Base-by-base conservation (phyloP, 1,140 invertebrate species). In the Triops longicaudatus region DNA sequence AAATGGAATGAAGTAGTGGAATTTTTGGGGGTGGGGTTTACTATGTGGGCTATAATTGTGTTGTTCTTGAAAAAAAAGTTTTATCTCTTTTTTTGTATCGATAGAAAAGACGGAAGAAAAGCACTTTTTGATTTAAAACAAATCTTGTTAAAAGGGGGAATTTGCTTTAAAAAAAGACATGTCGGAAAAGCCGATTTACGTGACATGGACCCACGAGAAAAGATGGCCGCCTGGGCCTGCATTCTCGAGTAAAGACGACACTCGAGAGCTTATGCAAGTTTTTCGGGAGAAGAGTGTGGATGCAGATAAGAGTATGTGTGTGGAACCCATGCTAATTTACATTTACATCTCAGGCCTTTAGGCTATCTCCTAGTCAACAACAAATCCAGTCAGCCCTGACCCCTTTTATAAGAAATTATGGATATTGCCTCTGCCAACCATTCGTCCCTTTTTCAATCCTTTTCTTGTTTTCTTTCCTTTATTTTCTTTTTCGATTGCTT, bases 361-460 rank as follows among this genome's bases (percentile, higher is more conserved):
- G 50, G 50, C 50, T 63, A 63, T 6, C 50, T 63, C 14, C 50
- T 14, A 63, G 50, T 63, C 50, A 63, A 14, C 50, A 22, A 63
- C 17, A 37, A 5, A 63, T 22, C 50, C 50, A 63, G 50, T n/a
- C 50, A 63, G 50, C 22, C 50, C 50, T 63, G 50, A 63, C 50
- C 50, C 31, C n/a, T 63, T 63, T 63, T 63, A 63, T 63, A 22
- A 63, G 50, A 63, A 63, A 63, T 63, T 63, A 63, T 22, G 50
- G 1, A 22, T 17, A 63, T 63, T 63, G 22, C 17, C 17, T n/a
- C 17, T 63, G 50, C 50, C 50, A 63, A 63, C 50, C 17, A 17
- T 22, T 63, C 50, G 50, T 9, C n/a, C 50, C 7, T 22, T 63
- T 63, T 22, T 22, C 31, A 37, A 37, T 37, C 31, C 7, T 37